Conservation (phyloP, 2,888 invertebrate species). For the Rhorus exstirpatorius region DNA sequence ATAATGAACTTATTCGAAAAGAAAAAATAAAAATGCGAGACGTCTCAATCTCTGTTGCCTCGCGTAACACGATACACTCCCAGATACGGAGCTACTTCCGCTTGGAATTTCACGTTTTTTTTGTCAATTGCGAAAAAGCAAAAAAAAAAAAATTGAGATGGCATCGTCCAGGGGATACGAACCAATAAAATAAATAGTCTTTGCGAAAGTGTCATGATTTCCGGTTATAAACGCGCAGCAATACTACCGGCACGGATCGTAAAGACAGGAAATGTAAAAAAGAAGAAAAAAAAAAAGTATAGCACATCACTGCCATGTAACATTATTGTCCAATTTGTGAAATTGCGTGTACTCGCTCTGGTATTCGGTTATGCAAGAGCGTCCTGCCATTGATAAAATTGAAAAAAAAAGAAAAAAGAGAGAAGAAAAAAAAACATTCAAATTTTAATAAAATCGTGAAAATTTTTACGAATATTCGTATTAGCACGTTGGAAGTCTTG, state of each 20-base stretch:
- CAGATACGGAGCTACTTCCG: slow-evolving; percentile 23
- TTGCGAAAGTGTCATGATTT: slow-evolving; percentile 69
- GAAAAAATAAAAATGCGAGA: too few relatives aligned
- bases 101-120: slow-evolving; percentile 24
- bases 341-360: slow-evolving; percentile 62
- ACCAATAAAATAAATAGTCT: slow-evolving; percentile 63
- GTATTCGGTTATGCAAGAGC: slow-evolving; percentile 61
- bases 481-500: slow-evolving; percentile 67
- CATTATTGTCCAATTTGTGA: slow-evolving; percentile 57
- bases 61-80: too few relatives aligned
- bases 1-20: too few relatives aligned
- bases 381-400: slow-evolving; percentile 60
- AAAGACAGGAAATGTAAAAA: too few relatives aligned
- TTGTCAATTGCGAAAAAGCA: slow-evolving; percentile 30
- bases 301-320: slow-evolving; percentile 76
- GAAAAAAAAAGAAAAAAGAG: slow-evolving; percentile 33
- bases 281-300: slow-evolving; percentile 55
- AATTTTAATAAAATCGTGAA: slow-evolving; percentile 51
- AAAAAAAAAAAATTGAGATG: slow-evolving; percentile 49
- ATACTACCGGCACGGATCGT: slow-evolving; percentile 42
- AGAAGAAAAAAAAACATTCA: slow-evolving; percentile 39
- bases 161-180: slow-evolving; percentile 60
- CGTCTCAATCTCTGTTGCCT: too few relatives aligned
- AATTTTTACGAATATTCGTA: slow-evolving; percentile 63
- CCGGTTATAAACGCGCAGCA: slow-evolving; percentile 59